phyloP scores from a whole-genome alignment of 2,888 invertebrate genomes.

The Theretra japonica region DNA sequence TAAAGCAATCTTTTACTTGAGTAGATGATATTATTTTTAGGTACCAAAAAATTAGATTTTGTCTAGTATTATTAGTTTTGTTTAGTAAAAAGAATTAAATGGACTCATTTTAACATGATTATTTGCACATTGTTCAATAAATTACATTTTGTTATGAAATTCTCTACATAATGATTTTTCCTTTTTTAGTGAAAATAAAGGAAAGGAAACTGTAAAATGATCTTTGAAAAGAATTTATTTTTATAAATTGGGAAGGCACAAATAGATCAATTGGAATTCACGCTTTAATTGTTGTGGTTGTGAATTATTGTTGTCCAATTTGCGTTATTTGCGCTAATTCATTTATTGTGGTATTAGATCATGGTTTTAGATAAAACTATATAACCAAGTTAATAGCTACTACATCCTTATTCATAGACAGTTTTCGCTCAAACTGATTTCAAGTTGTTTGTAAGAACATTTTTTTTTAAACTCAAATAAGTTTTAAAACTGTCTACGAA shows the following conservation, averaged over 20 bases:
- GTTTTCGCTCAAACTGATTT: too few relatives aligned
- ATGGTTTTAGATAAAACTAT: neutral
- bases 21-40: neutral
- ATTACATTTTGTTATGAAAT: neutral
- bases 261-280: conserved; percentile 54
- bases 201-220: neutral
- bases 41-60: neutral
- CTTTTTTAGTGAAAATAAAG: neutral
- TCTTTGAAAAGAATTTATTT: neutral
- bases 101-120: neutral
- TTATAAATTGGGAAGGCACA: conserved; percentile 53
- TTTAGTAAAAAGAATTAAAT: neutral
- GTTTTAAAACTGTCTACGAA: too few relatives aligned
- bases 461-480: too few relatives aligned
- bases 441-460: too few relatives aligned
- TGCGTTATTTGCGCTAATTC: conserved; percentile 38
- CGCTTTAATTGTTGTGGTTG: conserved; percentile 69
- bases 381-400: neutral
- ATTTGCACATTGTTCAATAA: neutral
- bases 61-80: neutral
- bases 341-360: neutral
- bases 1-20: neutral
- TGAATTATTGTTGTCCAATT: conserved; percentile 61
- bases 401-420: too few relatives aligned
- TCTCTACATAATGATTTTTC: neutral